Evolutionary conservation across 2,113 vertebrate genomes (phyloP).

Genomic region (Archocentrus centrarchus): DNA sequence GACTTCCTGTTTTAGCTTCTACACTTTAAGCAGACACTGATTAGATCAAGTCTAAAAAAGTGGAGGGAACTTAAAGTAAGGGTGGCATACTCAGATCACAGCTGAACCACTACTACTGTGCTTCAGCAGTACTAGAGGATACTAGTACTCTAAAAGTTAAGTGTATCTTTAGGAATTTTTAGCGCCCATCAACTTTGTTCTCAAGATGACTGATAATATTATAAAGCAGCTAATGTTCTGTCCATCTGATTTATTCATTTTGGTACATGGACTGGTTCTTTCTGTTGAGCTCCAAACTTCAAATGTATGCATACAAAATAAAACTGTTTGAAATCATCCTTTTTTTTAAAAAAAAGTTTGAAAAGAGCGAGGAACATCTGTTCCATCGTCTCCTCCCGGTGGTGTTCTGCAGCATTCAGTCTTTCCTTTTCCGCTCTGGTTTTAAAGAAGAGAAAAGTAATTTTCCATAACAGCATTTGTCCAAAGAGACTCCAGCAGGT

Average conservation of each 20-base stretch:
- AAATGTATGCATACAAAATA: background rate
- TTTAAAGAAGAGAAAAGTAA: background rate
- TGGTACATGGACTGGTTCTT: background rate
- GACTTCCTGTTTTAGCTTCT: too few species aligned
- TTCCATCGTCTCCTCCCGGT: background rate
- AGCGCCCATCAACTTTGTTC: background rate
- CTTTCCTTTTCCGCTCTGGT: background rate
- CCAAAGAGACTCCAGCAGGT: background rate
- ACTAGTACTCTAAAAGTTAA: background rate
- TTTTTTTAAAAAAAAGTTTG: background rate
- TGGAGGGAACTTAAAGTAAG: background rate
- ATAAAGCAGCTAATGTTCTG: background rate
- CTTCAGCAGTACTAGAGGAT: too few species aligned
- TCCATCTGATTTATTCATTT: background rate
- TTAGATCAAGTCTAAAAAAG: background rate
- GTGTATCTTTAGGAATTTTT: background rate
- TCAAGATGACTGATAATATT: background rate
- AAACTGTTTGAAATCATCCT: background rate
- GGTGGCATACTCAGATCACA: background rate
- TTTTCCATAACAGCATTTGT: background rate
- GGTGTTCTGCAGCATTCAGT: background rate
- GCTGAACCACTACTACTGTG: background rate
- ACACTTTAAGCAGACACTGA: too few species aligned
- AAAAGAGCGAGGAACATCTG: background rate
- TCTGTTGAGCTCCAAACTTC: background rate